Evolutionary conservation across 2,797 vertebrate genomes (phyloP), one percentile per base, ranked within the genome.

Genomic region (Melanitta fusca): DNA sequence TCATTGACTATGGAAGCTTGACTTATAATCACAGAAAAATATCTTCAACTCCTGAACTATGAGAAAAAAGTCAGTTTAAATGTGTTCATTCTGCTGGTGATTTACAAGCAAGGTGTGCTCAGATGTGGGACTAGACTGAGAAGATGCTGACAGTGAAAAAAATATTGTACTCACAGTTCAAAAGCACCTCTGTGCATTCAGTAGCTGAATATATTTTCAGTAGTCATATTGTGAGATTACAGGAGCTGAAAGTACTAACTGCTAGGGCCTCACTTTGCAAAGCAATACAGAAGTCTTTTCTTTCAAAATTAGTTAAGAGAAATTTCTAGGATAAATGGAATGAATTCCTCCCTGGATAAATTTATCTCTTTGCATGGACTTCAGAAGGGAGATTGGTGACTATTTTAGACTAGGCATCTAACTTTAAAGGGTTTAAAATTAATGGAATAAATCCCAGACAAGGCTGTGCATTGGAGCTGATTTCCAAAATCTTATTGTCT

Each of bases 381-480:
- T 95, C 86, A 95, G 83, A 92, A 77, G 47, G 30, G 60, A 91
- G 80, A 56, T 66, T 66, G 28, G 90, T 87, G 78, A 32, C 78
- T 92, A 36, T 27, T 82, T 95, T 88, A 84, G 70, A 89, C 62
- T 64, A 77, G 51, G 38, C 58, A 62, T 15, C 11, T 88, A 75
- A 91, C n/a, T 86, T 81, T 70, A 85, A 93, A 91, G 43, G 16
- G 30, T 85, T 92, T 72, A 53, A 94, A 97, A 95, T 90, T 56
- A 87, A 64, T 70, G 47, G 18, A 12, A 47, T 71, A 86, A 64
- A 84, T 91, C 74, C 60, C 78, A 89, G 74, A 53, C 90, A 77
- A 86, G 21, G 17, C 43, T 84, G 24, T n/a, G n/a, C 77, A 68
- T 61, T 91, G 81, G 51, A 72, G 22, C 21, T 87, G 53, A 6